Evolutionary conservation across 2,113 vertebrate genomes (phyloP), one percentile per base, ranked within the genome.

Genomic region (Pteropus alecto): DNA sequence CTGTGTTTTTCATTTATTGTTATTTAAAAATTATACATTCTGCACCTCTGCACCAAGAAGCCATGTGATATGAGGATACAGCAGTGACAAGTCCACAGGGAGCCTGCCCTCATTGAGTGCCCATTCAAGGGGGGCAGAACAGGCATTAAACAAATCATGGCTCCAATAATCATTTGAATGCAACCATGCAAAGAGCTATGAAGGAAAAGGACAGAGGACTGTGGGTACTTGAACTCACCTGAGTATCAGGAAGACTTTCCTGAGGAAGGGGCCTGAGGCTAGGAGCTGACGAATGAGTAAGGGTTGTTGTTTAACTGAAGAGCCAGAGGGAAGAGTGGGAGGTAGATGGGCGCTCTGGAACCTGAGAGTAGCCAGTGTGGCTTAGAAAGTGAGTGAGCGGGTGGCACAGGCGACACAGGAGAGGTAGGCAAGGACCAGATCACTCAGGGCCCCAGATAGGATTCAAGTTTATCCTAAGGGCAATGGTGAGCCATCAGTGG

Each of bases 1-100:
- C 16, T 87, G 0, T 38, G 56, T 87, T 93, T 94, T 79, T 54
- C 43, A 81, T 58, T 78, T 78, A 35, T 81, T 58, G 73, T 58
- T 90, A 16, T 82, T 73, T 60, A 8, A 91, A 35, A 60, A 63
- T 48, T 10, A 15, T 30, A 12, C 26, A 68, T 43, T 56, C 74
- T 86, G 30, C 5, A 10, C 68, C 43, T 71, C 18, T 85, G 21
- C 21, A 51, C 11, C 18, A n/a, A 67, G 65, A 68, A 2, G 6
- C 22, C 9, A 6, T 21, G 13, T 18, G 5, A 14, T 7, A 2
- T 38, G 61, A 74, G 8, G 24, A 22, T 12, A 30, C 0, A 26
- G 46, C 26, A 28, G 2, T 14, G 14, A n/a, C 11, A 33, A 28
- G 41, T 38, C 46, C 84, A 4, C 7, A 67, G 38, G 41, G 24